A percentile compares a stretch with the other conserved stretches of the same genome.
Conservation (phyloP, 2,888 invertebrate genomes). For the Vanessa cardui region DNA sequence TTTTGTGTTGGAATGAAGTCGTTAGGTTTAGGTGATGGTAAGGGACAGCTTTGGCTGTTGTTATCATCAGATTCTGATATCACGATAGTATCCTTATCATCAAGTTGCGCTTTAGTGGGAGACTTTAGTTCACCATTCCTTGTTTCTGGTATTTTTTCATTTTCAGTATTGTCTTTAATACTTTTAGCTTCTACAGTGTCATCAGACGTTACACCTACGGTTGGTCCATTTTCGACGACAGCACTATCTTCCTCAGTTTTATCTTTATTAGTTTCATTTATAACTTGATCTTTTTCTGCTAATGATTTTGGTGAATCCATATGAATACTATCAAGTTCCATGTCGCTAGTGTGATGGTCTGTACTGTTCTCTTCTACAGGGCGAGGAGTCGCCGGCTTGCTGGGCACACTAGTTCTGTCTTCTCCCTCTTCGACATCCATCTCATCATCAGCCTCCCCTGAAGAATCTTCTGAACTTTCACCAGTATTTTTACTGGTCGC, state of each 20-base stretch:
- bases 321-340: constrained; percentile 78
- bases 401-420: constrained; percentile 65
- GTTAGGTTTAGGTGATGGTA: constrained; percentile 73
- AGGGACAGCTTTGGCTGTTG: constrained; percentile 76
- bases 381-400: constrained; percentile 66
- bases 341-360: constrained; percentile 77
- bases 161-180: constrained; percentile 50
- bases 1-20: constrained; percentile 57
- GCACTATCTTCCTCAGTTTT: constrained; percentile 50
- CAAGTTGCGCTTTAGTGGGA: constrained; percentile 56
- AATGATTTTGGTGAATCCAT: constrained; percentile 76
- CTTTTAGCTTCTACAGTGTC: constrained; percentile 45
- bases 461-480: constrained; percentile 84
- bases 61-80: constrained; percentile 79
- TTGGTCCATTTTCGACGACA: constrained; percentile 45
- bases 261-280: constrained; percentile 59
- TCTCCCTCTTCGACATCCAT: constrained; percentile 85
- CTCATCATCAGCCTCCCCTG: constrained; percentile 86
- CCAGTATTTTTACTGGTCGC: constrained; percentile 71
- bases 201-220: constrained; percentile 33
- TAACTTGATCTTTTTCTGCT: constrained; percentile 68
- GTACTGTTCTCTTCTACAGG: constrained; percentile 72
- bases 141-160: constrained; percentile 53
- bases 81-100: constrained; percentile 76
- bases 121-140: constrained; percentile 64